A percentile compares a stretch with the other conserved stretches of the same genome.
These are phyloP conservation scores for Camponotus vicinus DNA, from an alignment of 1,140 invertebrate species.

Conservation along the genomic window DNA sequence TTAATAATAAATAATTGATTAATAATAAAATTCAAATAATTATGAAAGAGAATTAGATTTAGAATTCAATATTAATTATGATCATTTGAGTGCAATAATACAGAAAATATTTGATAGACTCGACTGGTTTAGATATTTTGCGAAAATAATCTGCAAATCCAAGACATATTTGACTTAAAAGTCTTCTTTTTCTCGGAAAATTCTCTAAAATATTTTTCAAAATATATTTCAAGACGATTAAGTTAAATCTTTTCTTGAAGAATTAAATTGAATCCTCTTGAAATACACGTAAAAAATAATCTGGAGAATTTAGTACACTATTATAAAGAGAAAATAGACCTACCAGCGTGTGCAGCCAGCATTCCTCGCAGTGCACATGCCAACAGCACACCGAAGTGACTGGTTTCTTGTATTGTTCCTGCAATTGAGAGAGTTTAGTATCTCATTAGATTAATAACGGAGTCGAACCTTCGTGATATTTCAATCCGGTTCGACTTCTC, in stretches of 20 bases:
- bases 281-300: not conserved
- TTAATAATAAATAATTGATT: too few species aligned
- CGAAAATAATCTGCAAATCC: not conserved
- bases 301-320: not conserved
- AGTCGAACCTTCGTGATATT: too few species aligned
- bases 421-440: conserved; percentile 27
- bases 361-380: conserved; percentile 98
- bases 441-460: not conserved
- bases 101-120: not conserved
- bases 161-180: too few species aligned
- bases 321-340: conserved; percentile 67
- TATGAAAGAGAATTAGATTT: conserved; percentile 3
- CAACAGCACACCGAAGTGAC: conserved; percentile 98
- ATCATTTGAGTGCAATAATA: not conserved
- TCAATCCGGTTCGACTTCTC: not conserved
- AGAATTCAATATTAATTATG: not conserved
- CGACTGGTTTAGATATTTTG: not conserved
- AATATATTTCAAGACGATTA: too few species aligned
- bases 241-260: too few species aligned
- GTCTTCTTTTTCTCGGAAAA: too few species aligned
- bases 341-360: conserved; percentile 96
- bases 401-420: conserved; percentile 93
- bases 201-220: too few species aligned
- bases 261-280: not conserved
- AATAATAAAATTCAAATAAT: not conserved